phyloP scores from a whole-genome alignment of 1,140 invertebrate genomes.

The Atta texana region DNA sequence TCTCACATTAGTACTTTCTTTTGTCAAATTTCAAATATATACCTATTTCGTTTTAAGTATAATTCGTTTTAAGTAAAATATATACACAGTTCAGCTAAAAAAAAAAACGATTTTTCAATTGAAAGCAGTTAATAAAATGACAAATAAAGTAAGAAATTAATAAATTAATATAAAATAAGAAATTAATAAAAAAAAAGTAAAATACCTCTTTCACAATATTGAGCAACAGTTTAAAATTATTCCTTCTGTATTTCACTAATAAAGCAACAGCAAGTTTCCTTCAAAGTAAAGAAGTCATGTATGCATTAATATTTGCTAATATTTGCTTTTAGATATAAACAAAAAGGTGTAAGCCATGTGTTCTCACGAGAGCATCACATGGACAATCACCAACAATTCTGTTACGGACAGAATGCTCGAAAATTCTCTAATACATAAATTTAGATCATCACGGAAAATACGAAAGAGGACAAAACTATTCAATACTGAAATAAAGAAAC shows the following conservation, averaged over 20 bases:
- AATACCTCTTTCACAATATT: background rate
- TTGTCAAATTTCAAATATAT: too few relatives aligned
- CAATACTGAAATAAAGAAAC: background rate
- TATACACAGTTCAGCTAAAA: too few relatives aligned
- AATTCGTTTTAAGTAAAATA: too few relatives aligned
- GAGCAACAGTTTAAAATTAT: background rate
- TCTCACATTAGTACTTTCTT: too few relatives aligned
- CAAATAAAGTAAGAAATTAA: too few relatives aligned
- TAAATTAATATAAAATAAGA: too few relatives aligned
- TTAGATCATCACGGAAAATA: background rate
- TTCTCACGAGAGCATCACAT: background rate
- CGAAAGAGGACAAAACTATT: constrained; percentile 18
- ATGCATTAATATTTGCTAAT: background rate
- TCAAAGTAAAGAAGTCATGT: background rate
- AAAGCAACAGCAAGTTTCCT: background rate
- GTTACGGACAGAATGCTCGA: background rate
- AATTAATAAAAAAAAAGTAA: too few relatives aligned
- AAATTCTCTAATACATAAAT: constrained; percentile 29
- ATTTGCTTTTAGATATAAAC: background rate
- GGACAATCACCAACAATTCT: background rate
- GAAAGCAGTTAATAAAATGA: too few relatives aligned
- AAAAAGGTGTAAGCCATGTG: background rate
- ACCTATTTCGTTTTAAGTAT: too few relatives aligned
- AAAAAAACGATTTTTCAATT: too few relatives aligned
- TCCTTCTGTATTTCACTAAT: background rate